These are phyloP conservation scores for Drosophila littoralis DNA, from an alignment of 1,140 invertebrate species.

Conservation along the genomic window DNA sequence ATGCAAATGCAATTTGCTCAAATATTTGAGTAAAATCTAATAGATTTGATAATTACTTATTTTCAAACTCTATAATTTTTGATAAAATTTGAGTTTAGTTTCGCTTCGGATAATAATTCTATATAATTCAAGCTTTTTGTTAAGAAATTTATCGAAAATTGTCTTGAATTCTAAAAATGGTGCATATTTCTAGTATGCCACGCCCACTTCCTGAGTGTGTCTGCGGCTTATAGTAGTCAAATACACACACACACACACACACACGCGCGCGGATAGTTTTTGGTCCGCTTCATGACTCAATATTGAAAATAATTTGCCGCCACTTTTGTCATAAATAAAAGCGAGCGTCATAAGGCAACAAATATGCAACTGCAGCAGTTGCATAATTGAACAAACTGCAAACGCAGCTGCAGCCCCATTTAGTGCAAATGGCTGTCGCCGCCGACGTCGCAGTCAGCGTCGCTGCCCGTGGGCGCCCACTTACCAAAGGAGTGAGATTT, in stretches of 20 bases:
- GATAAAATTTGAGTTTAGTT: too few species aligned
- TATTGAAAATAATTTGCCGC: conserved; percentile 75
- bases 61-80: too few species aligned
- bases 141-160: not conserved
- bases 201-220: conserved; percentile 57
- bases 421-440: conserved; percentile 30
- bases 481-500: conserved; percentile 43
- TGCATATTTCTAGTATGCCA: not conserved
- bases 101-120: too few species aligned
- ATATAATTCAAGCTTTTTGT: not conserved
- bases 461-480: conserved; percentile 54
- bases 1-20: too few species aligned
- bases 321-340: conserved; percentile 75
- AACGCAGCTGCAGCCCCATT: conserved; percentile 50
- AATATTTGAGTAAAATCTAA: too few species aligned
- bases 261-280: not conserved
- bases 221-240: not conserved
- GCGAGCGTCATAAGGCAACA: conserved; percentile 35
- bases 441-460: conserved; percentile 15
- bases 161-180: not conserved
- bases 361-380: conserved; percentile 43
- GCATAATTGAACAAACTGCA: conserved; percentile 62
- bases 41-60: too few species aligned
- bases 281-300: conserved; percentile 57
- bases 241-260: not conserved